Conservation (phyloP, 2,888 invertebrate genomes). For the Mythimna pallens region DNA sequence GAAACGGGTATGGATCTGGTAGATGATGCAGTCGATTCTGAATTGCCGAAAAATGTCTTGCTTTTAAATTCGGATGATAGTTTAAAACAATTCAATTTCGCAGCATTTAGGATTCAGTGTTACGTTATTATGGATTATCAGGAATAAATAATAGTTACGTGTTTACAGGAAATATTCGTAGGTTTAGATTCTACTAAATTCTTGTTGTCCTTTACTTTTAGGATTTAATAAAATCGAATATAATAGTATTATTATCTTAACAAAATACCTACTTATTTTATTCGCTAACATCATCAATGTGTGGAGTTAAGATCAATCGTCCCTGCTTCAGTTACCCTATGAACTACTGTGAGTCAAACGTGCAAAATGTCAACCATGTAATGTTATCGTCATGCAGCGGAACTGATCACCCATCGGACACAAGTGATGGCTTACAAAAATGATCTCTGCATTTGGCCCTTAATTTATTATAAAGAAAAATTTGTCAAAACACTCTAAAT, state of each 20-base stretch:
- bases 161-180: constrained; percentile 49
- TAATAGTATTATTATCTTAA: constrained; percentile 40
- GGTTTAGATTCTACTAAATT: constrained; percentile 54
- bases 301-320: constrained; percentile 37
- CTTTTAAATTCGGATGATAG: constrained; percentile 60
- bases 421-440: constrained; percentile 81
- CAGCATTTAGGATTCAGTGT: constrained; percentile 65
- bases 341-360: constrained; percentile 82
- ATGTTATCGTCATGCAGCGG: constrained; percentile 85
- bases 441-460: constrained; percentile 76
- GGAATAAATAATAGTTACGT: constrained; percentile 47
- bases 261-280: constrained; percentile 45
- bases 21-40: constrained; percentile 66
- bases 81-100: constrained; percentile 84
- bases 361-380: constrained; percentile 77
- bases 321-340: constrained; percentile 61
- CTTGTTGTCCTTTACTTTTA: constrained; percentile 49
- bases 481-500: constrained; percentile 82
- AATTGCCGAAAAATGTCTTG: constrained; percentile 61
- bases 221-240: constrained; percentile 54
- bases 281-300: constrained; percentile 47
- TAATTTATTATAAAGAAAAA: constrained; percentile 78
- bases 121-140: constrained; percentile 47
- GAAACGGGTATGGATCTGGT: constrained; percentile 64
- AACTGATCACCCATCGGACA: constrained; percentile 82